These are phyloP conservation scores for Anorthoa munda DNA, from an alignment of 2,888 invertebrate genomes.

Conservation along the genomic window DNA sequence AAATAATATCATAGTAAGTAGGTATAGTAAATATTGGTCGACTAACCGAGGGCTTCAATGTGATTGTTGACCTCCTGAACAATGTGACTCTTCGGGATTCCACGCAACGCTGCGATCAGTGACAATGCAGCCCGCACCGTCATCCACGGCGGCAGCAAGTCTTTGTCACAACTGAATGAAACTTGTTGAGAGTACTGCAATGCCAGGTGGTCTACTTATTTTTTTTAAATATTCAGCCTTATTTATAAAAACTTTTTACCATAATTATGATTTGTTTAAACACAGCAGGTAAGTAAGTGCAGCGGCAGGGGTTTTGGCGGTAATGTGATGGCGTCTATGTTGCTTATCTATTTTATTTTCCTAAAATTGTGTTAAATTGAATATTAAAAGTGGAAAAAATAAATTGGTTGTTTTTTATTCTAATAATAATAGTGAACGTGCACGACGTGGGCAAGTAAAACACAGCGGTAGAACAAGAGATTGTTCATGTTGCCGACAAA, in stretches of 20 bases:
- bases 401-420: too few species aligned
- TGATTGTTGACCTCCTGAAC: conserved; percentile 72
- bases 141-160: conserved; percentile 83
- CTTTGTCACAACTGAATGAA: conserved; percentile 72
- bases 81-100: conserved; percentile 74
- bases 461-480: too few species aligned
- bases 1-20: not conserved
- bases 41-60: conserved; percentile 79
- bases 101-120: conserved; percentile 80
- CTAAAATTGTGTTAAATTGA: too few species aligned
- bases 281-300: too few species aligned
- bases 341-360: too few species aligned
- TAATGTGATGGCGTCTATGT: too few species aligned
- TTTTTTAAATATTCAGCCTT: not conserved
- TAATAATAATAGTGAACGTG: too few species aligned
- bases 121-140: conserved; percentile 76
- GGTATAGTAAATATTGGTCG: not conserved
- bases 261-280: not conserved
- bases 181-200: conserved; percentile 79
- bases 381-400: too few species aligned
- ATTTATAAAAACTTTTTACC: too few species aligned
- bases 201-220: not conserved
- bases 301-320: too few species aligned
- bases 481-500: too few species aligned
- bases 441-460: too few species aligned